Base-by-base conservation (phyloP, 2,888 invertebrate genomes). In the Abrostola tripartita region DNA sequence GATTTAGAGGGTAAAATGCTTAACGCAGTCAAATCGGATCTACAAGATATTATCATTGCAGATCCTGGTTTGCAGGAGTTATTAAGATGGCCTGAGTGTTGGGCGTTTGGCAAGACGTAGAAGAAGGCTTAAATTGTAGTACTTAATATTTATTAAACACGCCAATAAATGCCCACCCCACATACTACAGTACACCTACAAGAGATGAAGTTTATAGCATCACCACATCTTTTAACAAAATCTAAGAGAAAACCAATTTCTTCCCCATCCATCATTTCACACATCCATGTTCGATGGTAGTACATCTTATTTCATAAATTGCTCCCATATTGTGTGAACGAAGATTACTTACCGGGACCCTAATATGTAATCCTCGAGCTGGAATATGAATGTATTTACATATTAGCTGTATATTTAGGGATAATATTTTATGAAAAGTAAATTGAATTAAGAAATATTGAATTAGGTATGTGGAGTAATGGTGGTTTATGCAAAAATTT, bases 231-330 rank as follows among this genome's bases (percentile, higher is more conserved):
- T 24, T 24, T 4, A 2, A 24, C 24, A 24, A 24, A 24, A 4
- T 24, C 11, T 41, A 41, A 41, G 5, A 11, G 41, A 12, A 42
- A n/a, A 0, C 41, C n/a, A 4, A 35, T 6, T 50, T 37, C 10
- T 52, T n/a, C 68, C 76, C 42, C 37, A 57, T 65, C 58, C 51
- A 61, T 1, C 0, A 12, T 0, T 10, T 10, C 49, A 24, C 9
- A 54, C 40, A 40, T 66, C 42, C 24, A 0, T 10, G 38, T 61
- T 52, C 37, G 47, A 5, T 10, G 44, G 14, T 36, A 54, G 36
- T 41, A 61, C 65, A 14, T 77, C 60, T 65, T 71, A 77, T 62
- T 68, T 52, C 65, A 65, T 59, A 76, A 76, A 77, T 76, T 66
- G 51, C 74, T 65, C 50, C 53, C 60, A 65, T 56, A 63, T 74